Percentiles rank a stretch among this genome's conserved stretches.
Conservation (phyloP, 2,797 vertebrate species). For the Hydrocynus forskahlii region DNA sequence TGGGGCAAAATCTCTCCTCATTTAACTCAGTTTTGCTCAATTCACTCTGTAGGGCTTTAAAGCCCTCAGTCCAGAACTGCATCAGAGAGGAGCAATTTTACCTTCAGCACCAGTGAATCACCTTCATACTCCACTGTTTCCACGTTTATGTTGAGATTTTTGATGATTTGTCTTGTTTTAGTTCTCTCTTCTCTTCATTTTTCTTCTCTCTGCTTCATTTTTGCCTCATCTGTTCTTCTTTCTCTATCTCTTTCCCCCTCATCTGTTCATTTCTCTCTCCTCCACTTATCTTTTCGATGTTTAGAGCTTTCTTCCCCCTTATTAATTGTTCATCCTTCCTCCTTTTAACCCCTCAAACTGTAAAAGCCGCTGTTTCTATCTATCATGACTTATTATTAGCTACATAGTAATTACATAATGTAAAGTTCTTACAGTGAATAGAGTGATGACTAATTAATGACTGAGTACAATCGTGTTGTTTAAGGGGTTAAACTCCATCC, state of each 20-base stretch:
- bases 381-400: neutral
- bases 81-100: neutral
- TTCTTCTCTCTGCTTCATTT: neutral
- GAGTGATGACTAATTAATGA: neutral
- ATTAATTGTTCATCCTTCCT: neutral
- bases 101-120: neutral
- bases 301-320: neutral
- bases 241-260: neutral
- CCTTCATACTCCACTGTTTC: neutral
- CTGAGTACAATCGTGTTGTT: neutral
- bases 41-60: neutral
- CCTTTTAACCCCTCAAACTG: neutral
- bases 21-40: neutral
- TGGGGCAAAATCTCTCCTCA: neutral
- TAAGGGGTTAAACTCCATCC: conserved; percentile 14
- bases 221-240: neutral
- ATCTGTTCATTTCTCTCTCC: neutral
- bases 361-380: too few species aligned
- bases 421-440: too few species aligned
- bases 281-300: neutral
- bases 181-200: conserved; percentile 13
- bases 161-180: conserved; percentile 35
- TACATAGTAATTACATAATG: neutral
- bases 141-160: conserved; percentile 47
- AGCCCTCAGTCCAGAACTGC: neutral